These are phyloP conservation scores for Florisuga fusca DNA, from an alignment of 2,797 vertebrate genomes.

Conservation along the genomic window DNA sequence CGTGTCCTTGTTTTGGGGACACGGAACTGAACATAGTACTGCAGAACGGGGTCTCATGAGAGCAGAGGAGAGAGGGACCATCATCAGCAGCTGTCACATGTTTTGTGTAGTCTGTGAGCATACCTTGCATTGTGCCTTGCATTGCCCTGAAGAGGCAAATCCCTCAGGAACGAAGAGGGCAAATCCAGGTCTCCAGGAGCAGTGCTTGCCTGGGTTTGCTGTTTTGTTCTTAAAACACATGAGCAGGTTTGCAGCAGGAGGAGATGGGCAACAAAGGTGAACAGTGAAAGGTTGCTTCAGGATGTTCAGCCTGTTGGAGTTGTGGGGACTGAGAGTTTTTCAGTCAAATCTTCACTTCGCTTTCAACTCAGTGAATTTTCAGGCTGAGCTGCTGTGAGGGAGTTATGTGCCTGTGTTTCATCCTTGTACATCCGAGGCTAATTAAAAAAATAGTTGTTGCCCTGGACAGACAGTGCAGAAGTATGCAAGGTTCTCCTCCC, in stretches of 20 bases:
- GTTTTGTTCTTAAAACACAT: background rate
- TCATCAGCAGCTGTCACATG: background rate
- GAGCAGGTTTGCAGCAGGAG: background rate
- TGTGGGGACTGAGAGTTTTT: background rate
- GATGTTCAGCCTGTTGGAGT: background rate
- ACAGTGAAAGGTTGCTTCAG: background rate
- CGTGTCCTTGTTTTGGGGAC: too few relatives aligned
- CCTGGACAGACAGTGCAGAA: background rate
- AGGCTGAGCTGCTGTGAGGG: background rate
- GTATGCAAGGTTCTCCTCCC: background rate
- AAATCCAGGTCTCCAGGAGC: background rate
- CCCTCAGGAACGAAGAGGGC: background rate
- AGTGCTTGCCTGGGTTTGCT: background rate
- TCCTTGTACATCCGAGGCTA: background rate
- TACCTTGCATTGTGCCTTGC: background rate
- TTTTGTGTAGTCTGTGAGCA: fast-evolving
- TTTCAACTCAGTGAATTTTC: background rate
- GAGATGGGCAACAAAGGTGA: background rate
- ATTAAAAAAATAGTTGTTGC: background rate
- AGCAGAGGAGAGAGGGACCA: too few relatives aligned
- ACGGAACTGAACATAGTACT: too few relatives aligned
- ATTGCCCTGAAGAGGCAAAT: background rate
- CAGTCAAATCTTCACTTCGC: background rate
- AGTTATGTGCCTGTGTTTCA: background rate
- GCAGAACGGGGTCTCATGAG: too few relatives aligned